phyloP scores from a whole-genome alignment of 2,888 invertebrate species.

The Epinotia brunnichana region DNA sequence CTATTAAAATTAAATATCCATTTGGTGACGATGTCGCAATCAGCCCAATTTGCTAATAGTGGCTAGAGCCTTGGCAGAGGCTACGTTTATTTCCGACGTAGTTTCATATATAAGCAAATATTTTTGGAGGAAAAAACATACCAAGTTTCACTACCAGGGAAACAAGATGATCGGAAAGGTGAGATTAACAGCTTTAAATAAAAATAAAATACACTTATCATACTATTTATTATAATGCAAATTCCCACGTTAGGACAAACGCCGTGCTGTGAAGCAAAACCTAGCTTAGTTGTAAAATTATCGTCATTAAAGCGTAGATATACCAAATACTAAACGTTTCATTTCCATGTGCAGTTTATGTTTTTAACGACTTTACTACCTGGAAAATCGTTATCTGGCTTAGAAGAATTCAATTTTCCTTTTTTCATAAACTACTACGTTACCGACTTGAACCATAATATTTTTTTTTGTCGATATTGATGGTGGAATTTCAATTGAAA shows the following conservation, averaged over 20 bases:
- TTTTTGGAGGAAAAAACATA: slow-evolving; percentile 60
- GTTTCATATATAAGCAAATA: slow-evolving; percentile 67
- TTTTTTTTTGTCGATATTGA: neutral
- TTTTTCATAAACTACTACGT: no score
- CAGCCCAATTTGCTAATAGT: slow-evolving; percentile 56
- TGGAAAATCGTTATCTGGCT: no score
- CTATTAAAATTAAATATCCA: slow-evolving; percentile 56
- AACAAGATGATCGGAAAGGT: slow-evolving; percentile 46
- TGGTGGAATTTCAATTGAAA: neutral
- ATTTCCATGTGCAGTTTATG: neutral
- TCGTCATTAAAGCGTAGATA: neutral
- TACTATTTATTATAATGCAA: neutral
- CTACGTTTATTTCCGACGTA: slow-evolving; percentile 65
- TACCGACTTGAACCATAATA: no score
- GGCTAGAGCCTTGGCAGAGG: slow-evolving; percentile 63
- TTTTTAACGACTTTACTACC: no score
- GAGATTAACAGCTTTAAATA: neutral
- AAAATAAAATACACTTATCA: neutral
- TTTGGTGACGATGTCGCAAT: slow-evolving; percentile 46
- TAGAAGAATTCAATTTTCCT: no score
- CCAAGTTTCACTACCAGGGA: slow-evolving; percentile 49
- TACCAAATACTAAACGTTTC: neutral
- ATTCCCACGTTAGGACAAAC: neutral
- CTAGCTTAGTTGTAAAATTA: neutral
- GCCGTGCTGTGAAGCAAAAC: neutral